Base-by-base conservation (phyloP, 2,888 invertebrate species). In the Meteorus cinctellus region DNA sequence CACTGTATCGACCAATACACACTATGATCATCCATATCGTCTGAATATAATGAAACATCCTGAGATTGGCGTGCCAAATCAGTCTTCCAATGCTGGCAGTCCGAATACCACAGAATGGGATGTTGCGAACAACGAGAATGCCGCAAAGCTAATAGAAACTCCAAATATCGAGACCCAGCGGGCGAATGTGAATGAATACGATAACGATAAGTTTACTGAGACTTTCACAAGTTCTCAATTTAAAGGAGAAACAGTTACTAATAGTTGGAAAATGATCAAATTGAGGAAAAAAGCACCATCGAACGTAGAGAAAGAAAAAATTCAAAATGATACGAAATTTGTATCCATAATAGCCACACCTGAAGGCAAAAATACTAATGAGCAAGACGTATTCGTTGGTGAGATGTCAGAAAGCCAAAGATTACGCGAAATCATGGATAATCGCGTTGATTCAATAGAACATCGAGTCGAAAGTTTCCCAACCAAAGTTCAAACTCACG, bases 361-460 rank as follows among this genome's bases (percentile, higher is more conserved):
- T 8, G 59, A 19, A 29, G 51, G 31, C n/a, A 73, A 75, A 8
- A 62, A 60, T 24, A 65, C 74, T 66, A 65, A 27, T 76, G 77
- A 77, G 10, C 67, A 70, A 12, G 72, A 68, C 31, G 65, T 76
- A 79, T 78, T 80, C 63, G 75, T 81, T 75, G 78, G 60, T 62
- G 74, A 41, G 71, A 75, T 6, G 72, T 60, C 67, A 36, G 71
- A 72, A 31, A 60, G 75, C 19, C 45, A 67, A 60, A 76, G 68
- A 68, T 24, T 68, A 31, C 36, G 41, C 4, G 59, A 63, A 76
- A 76, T 76, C 51, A 71, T 80, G 24, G 82, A 82, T 75, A 82
- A 82, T 75, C 82, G 78, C 6, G 72, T 78, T 51, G 81, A 80
- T 51, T 69, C 68, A 6, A 19, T 60, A 16, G 72, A 68, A 51